Evolutionary conservation across 2,888 invertebrate species (phyloP).

Genomic region (Rhodophaea formosa): DNA sequence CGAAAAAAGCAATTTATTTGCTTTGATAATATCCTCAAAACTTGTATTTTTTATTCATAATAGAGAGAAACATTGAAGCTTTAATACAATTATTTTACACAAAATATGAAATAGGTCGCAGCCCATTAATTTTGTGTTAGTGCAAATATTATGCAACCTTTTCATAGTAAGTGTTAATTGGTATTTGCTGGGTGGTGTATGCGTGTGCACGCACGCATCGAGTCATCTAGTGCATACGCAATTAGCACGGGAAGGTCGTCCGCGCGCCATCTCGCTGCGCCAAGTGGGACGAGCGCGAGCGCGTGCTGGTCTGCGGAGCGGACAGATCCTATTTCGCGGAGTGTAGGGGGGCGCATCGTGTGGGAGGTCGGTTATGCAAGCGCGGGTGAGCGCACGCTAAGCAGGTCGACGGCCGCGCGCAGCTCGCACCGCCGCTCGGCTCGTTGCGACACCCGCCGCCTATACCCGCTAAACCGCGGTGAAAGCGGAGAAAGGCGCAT

Average conservation of each 20-base stretch:
- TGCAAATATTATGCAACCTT: constrained; percentile 31
- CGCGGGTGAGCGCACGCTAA: constrained; percentile 84
- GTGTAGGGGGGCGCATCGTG: constrained; percentile 40
- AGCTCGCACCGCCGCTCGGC: constrained; percentile 49
- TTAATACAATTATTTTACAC: background rate
- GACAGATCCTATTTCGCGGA: constrained; percentile 69
- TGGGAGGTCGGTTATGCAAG: constrained; percentile 77
- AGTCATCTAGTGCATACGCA: constrained; percentile 55
- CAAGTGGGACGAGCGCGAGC: constrained; percentile 53
- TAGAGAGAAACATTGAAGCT: background rate
- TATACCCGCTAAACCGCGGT: constrained; percentile 45
- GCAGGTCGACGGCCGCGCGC: constrained; percentile 84
- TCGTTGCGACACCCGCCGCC: constrained; percentile 61
- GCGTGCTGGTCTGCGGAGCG: constrained; percentile 45
- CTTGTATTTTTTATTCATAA: background rate
- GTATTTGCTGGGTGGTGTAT: constrained; percentile 17
- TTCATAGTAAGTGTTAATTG: constrained; percentile 27
- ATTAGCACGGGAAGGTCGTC: constrained; percentile 67
- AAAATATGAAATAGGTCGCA: background rate
- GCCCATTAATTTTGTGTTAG: background rate
- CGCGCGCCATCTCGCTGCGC: constrained; percentile 47
- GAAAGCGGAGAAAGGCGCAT: constrained; percentile 80
- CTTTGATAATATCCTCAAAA: background rate
- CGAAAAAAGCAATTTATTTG: background rate
- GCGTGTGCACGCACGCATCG: constrained; percentile 31